phyloP scores from a whole-genome alignment of 2,113 vertebrate species.

The Pavo muticus region DNA sequence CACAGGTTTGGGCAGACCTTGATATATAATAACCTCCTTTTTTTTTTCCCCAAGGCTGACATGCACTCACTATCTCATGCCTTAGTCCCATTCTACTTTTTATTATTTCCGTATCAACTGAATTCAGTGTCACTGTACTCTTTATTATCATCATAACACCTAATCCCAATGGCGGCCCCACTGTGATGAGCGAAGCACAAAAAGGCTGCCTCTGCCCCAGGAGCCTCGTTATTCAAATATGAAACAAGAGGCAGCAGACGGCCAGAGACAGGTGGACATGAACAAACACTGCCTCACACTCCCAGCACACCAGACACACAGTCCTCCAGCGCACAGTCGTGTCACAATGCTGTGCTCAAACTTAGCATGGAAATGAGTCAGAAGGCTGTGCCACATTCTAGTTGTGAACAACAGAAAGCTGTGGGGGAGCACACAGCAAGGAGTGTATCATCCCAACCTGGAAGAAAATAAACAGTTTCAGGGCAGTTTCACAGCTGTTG shows the following conservation, averaged over 20 bases:
- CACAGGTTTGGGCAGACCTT: not conserved
- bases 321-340: not conserved
- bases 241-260: not conserved
- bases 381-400: not conserved
- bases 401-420: not conserved
- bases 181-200: not conserved
- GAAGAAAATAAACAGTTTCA: not conserved
- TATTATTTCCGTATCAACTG: not conserved
- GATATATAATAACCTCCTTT: not conserved
- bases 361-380: not conserved
- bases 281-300: not conserved
- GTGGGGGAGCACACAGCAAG: not conserved
- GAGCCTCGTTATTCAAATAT: not conserved
- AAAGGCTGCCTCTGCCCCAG: not conserved
- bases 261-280: not conserved
- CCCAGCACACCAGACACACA: not conserved
- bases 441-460: not conserved
- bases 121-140: not conserved
- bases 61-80: accelerated
- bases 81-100: not conserved
- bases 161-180: not conserved
- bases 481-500: not conserved
- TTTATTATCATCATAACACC: not conserved
- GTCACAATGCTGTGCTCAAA: not conserved
- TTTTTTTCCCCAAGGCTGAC: not conserved